Evolutionary conservation across 53 echinoderm and acorn worm genomes (phyloP).

Genomic region (Mesocentrotus franciscanus): DNA sequence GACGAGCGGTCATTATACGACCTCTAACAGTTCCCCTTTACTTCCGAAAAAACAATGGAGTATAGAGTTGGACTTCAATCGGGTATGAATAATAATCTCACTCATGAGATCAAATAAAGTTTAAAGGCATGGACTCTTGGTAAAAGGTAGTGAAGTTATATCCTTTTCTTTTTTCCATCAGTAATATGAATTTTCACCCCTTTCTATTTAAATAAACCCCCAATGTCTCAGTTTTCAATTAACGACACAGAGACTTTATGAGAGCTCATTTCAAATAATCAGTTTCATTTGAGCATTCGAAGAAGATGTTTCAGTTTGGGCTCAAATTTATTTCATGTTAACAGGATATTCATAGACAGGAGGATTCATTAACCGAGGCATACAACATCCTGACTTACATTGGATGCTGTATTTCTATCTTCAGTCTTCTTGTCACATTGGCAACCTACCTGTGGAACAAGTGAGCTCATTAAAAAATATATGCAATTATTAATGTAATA

Average conservation of each 20-base stretch:
- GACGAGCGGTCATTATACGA: too few species aligned
- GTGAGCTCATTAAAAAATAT: background rate
- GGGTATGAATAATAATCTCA: too few species aligned
- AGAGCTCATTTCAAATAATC: too few species aligned
- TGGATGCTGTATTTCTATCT: constrained; percentile 6
- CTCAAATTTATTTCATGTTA: background rate
- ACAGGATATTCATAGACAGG: background rate
- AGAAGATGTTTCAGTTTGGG: background rate
- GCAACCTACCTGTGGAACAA: constrained; percentile 36
- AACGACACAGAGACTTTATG: background rate
- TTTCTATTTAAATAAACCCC: background rate
- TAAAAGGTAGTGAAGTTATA: too few species aligned
- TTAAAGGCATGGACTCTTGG: too few species aligned
- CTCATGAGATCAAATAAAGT: too few species aligned
- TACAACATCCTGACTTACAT: background rate
- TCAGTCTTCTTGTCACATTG: background rate
- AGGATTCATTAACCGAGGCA: background rate
- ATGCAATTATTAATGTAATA: constrained; percentile 45
- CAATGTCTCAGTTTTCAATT: background rate
- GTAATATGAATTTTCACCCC: too few species aligned
- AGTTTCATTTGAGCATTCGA: background rate
- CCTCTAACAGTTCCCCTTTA: too few species aligned
- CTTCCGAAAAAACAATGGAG: too few species aligned
- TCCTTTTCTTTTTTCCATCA: too few species aligned
- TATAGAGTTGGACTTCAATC: too few species aligned